A percentile compares a stretch with the other conserved stretches of the same genome.
phyloP scores from a whole-genome alignment of 2,113 vertebrate genomes.

The human (Homo sapiens) region DNA sequence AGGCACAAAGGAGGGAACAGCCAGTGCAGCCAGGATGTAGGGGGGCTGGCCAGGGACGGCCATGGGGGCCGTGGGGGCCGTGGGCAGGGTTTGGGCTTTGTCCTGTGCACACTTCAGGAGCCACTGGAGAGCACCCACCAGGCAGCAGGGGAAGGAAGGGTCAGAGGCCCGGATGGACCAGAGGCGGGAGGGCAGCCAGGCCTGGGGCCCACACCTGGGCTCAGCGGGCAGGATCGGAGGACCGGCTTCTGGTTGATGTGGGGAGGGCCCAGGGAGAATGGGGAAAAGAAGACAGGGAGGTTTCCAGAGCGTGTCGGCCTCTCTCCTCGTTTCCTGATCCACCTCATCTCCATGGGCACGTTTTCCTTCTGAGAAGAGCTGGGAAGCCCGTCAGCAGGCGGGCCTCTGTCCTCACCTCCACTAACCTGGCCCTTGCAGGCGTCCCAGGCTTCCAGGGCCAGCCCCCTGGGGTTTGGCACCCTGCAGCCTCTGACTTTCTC shows the following conservation, averaged over 20 bases:
- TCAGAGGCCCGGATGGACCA: rapidly evolving
- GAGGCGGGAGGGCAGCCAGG: background rate
- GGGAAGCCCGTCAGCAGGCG: rapidly evolving
- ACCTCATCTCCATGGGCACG: background rate
- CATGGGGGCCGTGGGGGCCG: no score
- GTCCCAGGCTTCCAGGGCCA: background rate
- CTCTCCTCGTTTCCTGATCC: background rate
- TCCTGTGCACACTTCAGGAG: background rate
- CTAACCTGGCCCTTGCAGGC: background rate
- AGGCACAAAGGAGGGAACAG: background rate
- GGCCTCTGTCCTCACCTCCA: background rate
- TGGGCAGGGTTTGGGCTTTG: background rate
- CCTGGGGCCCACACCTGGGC: no score
- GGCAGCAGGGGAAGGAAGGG: background rate
- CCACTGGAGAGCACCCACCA: background rate
- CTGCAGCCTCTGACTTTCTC: background rate
- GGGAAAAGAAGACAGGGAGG: no score
- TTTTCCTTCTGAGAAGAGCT: background rate
- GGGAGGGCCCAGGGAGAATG: no score
- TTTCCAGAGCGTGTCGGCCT: background rate
- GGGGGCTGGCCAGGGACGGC: background rate
- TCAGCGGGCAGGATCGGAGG: background rate
- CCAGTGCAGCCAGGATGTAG: background rate
- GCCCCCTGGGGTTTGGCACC: background rate
- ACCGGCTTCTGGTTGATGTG: background rate